A percentile compares a stretch with the other conserved stretches of the same genome.
Conservation (phyloP, 2,113 vertebrate species). For the Tricholaema leucomelas region DNA sequence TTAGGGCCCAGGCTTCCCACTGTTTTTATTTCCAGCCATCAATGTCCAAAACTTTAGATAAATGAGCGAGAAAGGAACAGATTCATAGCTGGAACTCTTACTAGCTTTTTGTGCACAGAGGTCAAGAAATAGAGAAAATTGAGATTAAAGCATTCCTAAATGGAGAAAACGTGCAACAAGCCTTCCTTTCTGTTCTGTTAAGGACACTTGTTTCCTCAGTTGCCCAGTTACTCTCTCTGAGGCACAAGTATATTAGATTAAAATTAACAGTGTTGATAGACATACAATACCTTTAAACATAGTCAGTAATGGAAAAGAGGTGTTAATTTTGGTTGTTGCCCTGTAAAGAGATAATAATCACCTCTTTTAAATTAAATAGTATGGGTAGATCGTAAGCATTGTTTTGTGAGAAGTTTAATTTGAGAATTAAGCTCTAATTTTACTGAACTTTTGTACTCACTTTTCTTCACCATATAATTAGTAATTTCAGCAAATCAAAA, state of each 20-base stretch:
- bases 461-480: constrained; percentile 73
- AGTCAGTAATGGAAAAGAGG: constrained; percentile 23
- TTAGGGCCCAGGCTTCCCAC: not conserved
- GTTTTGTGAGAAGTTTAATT: constrained; percentile 68
- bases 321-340: constrained; percentile 42
- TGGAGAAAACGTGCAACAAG: not conserved
- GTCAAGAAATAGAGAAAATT: not conserved
- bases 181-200: not conserved
- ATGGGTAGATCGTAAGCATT: constrained; percentile 34
- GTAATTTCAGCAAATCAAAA: constrained; percentile 64
- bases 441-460: constrained; percentile 56
- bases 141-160: not conserved
- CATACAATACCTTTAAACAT: constrained; percentile 9
- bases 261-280: constrained; percentile 47
- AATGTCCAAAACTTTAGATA: constrained; percentile 10
- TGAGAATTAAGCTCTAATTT: constrained; percentile 69
- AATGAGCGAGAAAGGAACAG: not conserved
- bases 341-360: constrained; percentile 59
- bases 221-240: not conserved
- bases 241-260: not conserved
- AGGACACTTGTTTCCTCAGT: not conserved
- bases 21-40: constrained; percentile 41
- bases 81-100: not conserved
- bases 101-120: not conserved
- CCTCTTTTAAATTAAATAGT: constrained; percentile 50